Percentiles rank a stretch among this genome's conserved stretches.
Conservation (phyloP, 2,113 vertebrate genomes). For the Natator depressus region DNA sequence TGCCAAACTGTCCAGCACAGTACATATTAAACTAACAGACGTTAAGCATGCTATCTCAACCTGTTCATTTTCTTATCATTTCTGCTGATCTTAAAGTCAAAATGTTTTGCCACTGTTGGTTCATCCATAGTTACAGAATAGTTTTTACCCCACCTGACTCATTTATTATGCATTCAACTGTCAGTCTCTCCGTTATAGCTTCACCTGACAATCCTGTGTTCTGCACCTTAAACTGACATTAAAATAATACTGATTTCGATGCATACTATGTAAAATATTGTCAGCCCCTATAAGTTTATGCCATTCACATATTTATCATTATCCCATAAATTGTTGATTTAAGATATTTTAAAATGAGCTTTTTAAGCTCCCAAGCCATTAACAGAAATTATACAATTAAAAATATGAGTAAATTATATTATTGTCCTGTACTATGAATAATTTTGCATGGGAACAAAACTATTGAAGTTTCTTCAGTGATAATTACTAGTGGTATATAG, state of each 20-base stretch:
- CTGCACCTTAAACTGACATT: neutral
- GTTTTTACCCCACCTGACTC: neutral
- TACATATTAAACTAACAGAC: constrained; percentile 46
- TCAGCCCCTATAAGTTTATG: neutral
- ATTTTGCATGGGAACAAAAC: neutral
- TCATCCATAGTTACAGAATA: constrained; percentile 8
- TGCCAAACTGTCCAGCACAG: constrained; percentile 65
- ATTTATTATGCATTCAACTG: neutral
- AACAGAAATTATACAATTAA: neutral
- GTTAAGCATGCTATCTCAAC: constrained; percentile 36
- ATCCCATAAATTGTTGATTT: neutral
- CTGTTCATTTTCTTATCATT: constrained; percentile 54
- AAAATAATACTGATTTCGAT: neutral
- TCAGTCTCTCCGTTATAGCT: neutral
- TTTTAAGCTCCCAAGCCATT: neutral
- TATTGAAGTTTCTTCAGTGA: neutral
- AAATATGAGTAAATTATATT: neutral
- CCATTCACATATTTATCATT: accelerated
- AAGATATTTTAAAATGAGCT: neutral
- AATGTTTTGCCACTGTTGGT: constrained; percentile 39
- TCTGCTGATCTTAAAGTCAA: constrained; percentile 41
- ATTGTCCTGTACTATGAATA: accelerated
- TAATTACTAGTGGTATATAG: constrained; percentile 25
- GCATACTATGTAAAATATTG: accelerated
- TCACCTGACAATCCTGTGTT: neutral